phyloP scores from a whole-genome alignment of 2,797 vertebrate genomes.

The Halcyon smyrnensis region DNA sequence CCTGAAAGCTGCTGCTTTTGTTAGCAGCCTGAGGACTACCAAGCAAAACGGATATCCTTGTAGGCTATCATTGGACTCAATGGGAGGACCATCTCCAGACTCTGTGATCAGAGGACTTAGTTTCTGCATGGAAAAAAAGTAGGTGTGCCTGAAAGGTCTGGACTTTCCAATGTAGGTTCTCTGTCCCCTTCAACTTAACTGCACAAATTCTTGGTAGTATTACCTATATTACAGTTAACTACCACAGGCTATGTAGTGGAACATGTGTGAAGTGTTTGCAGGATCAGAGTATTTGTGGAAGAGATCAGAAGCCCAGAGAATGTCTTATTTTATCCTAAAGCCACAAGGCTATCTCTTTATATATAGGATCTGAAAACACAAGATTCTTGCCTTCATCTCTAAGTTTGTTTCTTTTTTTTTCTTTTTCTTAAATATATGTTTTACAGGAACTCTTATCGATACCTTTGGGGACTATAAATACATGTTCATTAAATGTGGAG shows the following conservation, averaged over 20 bases:
- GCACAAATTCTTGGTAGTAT: not conserved
- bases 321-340: not conserved
- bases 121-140: not conserved
- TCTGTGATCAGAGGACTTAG: not conserved
- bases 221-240: not conserved
- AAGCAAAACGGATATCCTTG: not conserved
- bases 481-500: constrained; percentile 84
- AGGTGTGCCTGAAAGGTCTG: not conserved
- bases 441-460: constrained; percentile 82
- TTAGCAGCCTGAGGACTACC: not conserved
- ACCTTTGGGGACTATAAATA: constrained; percentile 82
- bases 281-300: not conserved
- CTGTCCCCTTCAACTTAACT: not conserved
- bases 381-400: not conserved
- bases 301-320: not conserved
- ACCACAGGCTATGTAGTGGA: not conserved
- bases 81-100: not conserved
- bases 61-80: not conserved
- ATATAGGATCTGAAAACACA: not conserved
- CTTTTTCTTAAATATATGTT: not conserved
- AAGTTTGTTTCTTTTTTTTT: not conserved
- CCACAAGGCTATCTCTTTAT: not conserved
- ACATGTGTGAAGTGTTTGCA: not conserved
- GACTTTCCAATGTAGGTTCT: not conserved
- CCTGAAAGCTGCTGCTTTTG: not conserved